phyloP scores from a whole-genome alignment of 2,888 invertebrate species.

The Euplagia quadripunctaria region DNA sequence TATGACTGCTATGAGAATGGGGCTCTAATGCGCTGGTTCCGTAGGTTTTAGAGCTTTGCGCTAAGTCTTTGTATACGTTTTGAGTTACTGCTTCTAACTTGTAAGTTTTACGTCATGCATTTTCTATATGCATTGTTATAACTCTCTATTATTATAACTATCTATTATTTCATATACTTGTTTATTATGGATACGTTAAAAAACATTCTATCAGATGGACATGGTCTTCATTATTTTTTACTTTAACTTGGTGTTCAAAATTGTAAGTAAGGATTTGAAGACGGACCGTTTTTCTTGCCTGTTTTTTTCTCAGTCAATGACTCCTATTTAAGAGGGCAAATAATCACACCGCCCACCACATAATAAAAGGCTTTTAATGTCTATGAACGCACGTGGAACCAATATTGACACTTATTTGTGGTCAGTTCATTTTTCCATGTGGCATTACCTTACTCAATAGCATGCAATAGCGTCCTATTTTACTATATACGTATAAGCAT shows the following conservation, averaged over 20 bases:
- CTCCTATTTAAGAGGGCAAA: background rate
- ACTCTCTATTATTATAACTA: background rate
- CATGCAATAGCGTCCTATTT: too few relatives aligned
- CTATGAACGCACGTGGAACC: too few relatives aligned
- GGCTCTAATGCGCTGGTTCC: conserved; percentile 8
- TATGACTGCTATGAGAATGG: conserved; percentile 12
- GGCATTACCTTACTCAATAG: too few relatives aligned
- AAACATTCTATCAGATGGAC: background rate
- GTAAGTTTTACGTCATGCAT: conserved; percentile 1
- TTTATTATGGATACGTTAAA: background rate
- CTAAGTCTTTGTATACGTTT: conserved; percentile 14
- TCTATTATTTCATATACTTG: background rate
- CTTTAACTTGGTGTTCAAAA: background rate
- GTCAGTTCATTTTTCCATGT: too few relatives aligned
- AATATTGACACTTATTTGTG: too few relatives aligned
- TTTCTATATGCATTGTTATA: background rate
- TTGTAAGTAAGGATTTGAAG: background rate
- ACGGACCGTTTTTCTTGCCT: background rate
- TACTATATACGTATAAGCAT: too few relatives aligned
- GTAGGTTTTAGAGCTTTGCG: conserved; percentile 9
- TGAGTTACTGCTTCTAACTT: conserved; percentile 7
- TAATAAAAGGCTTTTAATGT: background rate
- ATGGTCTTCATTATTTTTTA: background rate
- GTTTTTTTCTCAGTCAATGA: background rate
- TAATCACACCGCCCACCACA: background rate